phyloP scores from a whole-genome alignment of 2,888 invertebrate genomes.

The Orchesellides sinensis region DNA sequence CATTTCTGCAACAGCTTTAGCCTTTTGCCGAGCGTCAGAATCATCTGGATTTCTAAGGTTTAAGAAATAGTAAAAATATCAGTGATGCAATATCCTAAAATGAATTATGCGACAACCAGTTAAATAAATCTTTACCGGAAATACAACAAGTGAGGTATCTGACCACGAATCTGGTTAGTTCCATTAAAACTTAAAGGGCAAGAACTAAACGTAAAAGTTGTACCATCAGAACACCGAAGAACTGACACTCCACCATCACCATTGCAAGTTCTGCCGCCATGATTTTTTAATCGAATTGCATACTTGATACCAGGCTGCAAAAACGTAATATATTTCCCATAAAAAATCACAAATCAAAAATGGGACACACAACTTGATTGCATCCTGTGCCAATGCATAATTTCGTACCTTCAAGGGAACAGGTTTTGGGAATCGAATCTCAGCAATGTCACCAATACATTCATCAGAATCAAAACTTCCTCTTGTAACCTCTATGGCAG shows the following conservation, averaged over 20 bases:
- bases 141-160: slow-evolving; percentile 95
- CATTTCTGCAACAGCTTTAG: slow-evolving; percentile 80
- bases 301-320: slow-evolving; percentile 83
- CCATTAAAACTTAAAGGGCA: slow-evolving; percentile 97
- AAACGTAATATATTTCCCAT: background rate
- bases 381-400: background rate
- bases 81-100: background rate
- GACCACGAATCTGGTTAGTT: slow-evolving; percentile 96
- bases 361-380: background rate
- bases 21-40: slow-evolving; percentile 80
- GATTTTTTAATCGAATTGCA: slow-evolving; percentile 91
- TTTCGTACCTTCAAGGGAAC: slow-evolving; percentile 87
- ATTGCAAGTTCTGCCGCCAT: slow-evolving; percentile 94
- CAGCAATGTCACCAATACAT: slow-evolving; percentile 88
- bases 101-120: background rate
- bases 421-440: slow-evolving; percentile 93
- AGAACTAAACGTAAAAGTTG: slow-evolving; percentile 91
- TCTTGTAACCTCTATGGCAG: slow-evolving; percentile 88
- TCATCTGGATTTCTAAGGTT: slow-evolving; percentile 80
- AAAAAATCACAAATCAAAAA: background rate
- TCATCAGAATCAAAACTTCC: slow-evolving; percentile 91
- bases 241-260: slow-evolving; percentile 94
- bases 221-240: slow-evolving; percentile 95
- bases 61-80: background rate
- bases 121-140: slow-evolving; percentile 81